Evolutionary conservation across 92 coral and sea anemone species (phyloP).

Genomic region (Paragorgia papillata): DNA sequence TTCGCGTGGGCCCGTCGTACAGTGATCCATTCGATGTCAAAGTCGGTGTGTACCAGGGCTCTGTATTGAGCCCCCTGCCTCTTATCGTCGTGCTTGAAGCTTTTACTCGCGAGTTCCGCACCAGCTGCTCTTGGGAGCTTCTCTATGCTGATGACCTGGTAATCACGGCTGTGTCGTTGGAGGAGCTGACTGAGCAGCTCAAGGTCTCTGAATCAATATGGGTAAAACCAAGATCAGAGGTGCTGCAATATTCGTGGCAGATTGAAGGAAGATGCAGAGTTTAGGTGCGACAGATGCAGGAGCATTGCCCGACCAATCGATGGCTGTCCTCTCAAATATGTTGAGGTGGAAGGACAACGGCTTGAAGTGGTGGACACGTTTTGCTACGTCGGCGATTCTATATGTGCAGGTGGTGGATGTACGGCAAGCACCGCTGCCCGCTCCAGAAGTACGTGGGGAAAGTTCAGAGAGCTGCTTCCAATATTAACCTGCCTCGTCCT

Average conservation of each 20-base stretch:
- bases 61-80: conserved; percentile 30
- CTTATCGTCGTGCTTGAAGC: conserved; percentile 40
- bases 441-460: too few species aligned
- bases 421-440: too few species aligned
- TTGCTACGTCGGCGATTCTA: conserved; percentile 21
- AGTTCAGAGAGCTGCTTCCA: too few species aligned
- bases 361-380: conserved; percentile 17
- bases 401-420: conserved; percentile 32
- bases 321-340: not conserved
- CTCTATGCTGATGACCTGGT: conserved; percentile 38
- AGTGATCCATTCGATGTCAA: conserved; percentile 32
- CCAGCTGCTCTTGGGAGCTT: conserved; percentile 29
- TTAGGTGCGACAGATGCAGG: too few species aligned
- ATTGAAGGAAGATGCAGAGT: not conserved
- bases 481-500: too few species aligned
- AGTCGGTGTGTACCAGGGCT: conserved; percentile 52
- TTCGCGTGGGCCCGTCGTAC: conserved; percentile 18
- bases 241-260: not conserved
- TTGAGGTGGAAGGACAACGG: not conserved
- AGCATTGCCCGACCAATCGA: too few species aligned
- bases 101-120: conserved; percentile 22
- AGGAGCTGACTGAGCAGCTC: conserved; percentile 8
- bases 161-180: conserved; percentile 26
- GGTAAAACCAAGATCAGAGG: conserved; percentile 21
- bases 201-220: conserved; percentile 31